Evolutionary conservation across 2,797 vertebrate genomes (phyloP).

Genomic region (Rhabdomys pumilio): DNA sequence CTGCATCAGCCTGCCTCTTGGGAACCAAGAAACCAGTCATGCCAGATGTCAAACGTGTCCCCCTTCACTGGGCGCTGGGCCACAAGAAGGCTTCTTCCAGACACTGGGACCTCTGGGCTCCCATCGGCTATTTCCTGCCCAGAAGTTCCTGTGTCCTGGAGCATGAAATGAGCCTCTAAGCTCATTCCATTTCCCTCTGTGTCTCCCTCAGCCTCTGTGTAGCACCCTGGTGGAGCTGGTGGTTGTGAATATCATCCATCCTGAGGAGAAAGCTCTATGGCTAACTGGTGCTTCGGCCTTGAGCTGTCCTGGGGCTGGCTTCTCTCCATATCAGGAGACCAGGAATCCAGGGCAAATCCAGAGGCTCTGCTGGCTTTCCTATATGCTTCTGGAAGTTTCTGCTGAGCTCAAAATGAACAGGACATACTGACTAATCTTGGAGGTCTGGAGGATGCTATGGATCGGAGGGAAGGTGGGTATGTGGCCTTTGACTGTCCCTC

Average conservation of each 20-base stretch:
- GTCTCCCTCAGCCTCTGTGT: not conserved
- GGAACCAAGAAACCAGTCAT: conserved; percentile 49
- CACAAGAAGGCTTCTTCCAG: not conserved
- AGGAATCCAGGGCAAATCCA: not conserved
- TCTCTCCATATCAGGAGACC: not conserved
- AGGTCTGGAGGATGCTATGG: not conserved
- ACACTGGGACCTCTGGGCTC: not conserved
- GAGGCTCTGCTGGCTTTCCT: not conserved
- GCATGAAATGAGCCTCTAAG: not conserved
- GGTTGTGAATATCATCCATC: not conserved
- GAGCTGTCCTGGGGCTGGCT: conserved; percentile 24
- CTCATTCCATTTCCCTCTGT: not conserved
- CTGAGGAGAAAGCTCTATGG: conserved; percentile 16
- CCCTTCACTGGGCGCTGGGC: not conserved
- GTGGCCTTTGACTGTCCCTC: not conserved
- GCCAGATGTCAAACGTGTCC: not conserved
- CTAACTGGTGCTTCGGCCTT: conserved; percentile 71
- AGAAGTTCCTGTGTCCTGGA: conserved; percentile 77
- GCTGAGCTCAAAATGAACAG: not conserved
- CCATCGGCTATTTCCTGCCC: conserved; percentile 66
- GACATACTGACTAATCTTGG: not conserved
- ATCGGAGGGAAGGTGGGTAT: not conserved
- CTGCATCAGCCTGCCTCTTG: conserved; percentile 68
- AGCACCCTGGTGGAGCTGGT: not conserved
- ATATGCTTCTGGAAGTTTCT: conserved; percentile 54